Conservation (phyloP, 1,140 invertebrate species). For the Magallana gigas region DNA sequence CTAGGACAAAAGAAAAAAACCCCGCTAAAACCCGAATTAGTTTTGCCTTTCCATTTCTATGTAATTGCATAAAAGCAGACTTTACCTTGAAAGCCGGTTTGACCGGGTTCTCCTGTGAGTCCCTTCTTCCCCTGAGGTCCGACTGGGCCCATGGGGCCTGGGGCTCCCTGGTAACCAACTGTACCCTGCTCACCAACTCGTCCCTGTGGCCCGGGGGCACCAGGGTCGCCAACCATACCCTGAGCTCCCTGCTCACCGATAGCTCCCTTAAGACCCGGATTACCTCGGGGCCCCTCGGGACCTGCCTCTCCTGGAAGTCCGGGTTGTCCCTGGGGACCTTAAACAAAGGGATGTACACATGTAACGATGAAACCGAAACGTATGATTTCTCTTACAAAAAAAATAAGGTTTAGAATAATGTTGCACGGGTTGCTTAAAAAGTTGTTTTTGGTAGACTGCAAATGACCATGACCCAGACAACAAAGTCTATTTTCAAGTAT, state of each 20-base stretch:
- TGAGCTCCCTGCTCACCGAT: neutral
- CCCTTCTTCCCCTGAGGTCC: neutral
- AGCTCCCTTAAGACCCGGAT: constrained; percentile 26
- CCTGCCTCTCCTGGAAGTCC: constrained; percentile 38
- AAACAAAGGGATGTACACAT: too few relatives aligned
- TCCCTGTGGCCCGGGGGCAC: constrained; percentile 19
- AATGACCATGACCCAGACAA: too few relatives aligned
- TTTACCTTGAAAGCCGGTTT: constrained; percentile 13
- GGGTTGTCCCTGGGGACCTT: constrained; percentile 42
- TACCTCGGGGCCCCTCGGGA: constrained; percentile 35
- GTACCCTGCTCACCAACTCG: constrained; percentile 6
- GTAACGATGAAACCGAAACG: too few relatives aligned
- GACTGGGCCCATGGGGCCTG: neutral
- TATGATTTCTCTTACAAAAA: too few relatives aligned
- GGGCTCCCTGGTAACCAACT: neutral
- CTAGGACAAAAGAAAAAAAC: too few relatives aligned
- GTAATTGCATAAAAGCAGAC: too few relatives aligned
- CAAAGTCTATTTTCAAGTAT: too few relatives aligned
- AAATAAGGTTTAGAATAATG: too few relatives aligned
- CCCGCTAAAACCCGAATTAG: too few relatives aligned
- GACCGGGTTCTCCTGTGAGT: neutral
- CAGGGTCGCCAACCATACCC: neutral
- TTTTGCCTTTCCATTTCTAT: too few relatives aligned
- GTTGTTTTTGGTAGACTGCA: too few relatives aligned
- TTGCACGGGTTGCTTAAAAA: too few relatives aligned